These are phyloP conservation scores for Drosophila arizonae DNA, from an alignment of 1,140 invertebrate genomes.

Conservation along the genomic window DNA sequence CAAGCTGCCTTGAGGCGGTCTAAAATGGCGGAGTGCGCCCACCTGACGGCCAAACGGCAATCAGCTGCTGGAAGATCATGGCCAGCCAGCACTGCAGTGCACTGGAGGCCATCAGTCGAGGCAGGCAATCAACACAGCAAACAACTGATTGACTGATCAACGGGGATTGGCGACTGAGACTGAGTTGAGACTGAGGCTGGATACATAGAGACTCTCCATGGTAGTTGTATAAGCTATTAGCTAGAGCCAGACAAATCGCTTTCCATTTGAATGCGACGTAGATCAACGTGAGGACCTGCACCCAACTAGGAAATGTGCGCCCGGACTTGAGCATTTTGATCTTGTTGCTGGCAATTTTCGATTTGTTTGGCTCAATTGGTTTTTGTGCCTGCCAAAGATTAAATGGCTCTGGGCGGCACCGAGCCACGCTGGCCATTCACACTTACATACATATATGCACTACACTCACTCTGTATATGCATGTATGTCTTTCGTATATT, in stretches of 20 bases:
- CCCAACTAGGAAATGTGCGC: neutral
- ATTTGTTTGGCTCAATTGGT: constrained; percentile 31
- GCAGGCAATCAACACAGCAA: constrained; percentile 52
- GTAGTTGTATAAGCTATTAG: constrained; percentile 73
- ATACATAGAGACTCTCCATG: constrained; percentile 26
- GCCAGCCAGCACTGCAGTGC: constrained; percentile 27
- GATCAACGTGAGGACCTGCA: constrained; percentile 68
- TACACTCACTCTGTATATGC: too few relatives aligned
- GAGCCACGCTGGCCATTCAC: constrained; percentile 4
- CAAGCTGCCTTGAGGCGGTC: constrained; percentile 22
- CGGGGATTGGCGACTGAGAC: constrained; percentile 20
- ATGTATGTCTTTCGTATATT: too few relatives aligned
- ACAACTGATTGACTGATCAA: constrained; percentile 73
- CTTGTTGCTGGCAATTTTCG: constrained; percentile 30
- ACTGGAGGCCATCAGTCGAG: constrained; percentile 44
- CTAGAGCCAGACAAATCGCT: constrained; percentile 81
- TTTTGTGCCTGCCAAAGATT: constrained; percentile 14
- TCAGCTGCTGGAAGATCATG: constrained; percentile 8
- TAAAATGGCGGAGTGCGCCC: neutral
- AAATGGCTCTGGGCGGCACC: constrained; percentile 23
- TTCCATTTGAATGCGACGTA: constrained; percentile 71
- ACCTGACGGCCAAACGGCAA: neutral
- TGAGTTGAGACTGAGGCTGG: constrained; percentile 23
- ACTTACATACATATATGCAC: neutral
- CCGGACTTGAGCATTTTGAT: constrained; percentile 4